Evolutionary conservation across 2,888 invertebrate species (phyloP).

Genomic region (Campopleginae sp.): DNA sequence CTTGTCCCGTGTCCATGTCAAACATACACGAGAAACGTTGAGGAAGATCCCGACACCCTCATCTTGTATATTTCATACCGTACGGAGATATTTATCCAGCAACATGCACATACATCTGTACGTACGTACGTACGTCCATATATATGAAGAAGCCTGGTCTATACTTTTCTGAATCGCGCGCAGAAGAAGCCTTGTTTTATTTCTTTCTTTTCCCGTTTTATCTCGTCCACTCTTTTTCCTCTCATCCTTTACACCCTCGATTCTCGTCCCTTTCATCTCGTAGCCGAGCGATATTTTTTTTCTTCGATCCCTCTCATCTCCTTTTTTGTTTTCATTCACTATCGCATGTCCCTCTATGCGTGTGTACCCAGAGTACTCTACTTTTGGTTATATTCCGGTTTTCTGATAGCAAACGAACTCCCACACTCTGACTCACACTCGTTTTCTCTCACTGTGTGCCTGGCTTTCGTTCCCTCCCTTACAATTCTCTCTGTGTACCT

Average conservation of each 20-base stretch:
- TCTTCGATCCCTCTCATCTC: conserved; percentile 19
- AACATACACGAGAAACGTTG: conserved; percentile 51
- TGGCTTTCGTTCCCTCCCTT: too few relatives aligned
- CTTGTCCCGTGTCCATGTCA: conserved; percentile 55
- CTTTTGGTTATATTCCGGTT: conserved; percentile 42
- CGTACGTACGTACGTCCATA: background rate
- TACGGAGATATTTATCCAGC: conserved; percentile 19
- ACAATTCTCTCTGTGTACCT: conserved; percentile 25
- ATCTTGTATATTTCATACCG: conserved; percentile 45
- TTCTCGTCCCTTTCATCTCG: conserved; percentile 56
- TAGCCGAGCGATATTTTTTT: background rate
- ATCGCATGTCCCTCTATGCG: background rate
- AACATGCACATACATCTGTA: background rate
- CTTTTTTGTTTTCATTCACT: conserved; percentile 12
- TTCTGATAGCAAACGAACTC: conserved; percentile 1
- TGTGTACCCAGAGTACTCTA: conserved; percentile 2
- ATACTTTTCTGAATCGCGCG: conserved; percentile 23
- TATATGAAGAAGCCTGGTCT: conserved; percentile 3
- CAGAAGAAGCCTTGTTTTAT: conserved; percentile 36
- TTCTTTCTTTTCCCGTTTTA: conserved; percentile 44
- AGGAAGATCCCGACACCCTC: conserved; percentile 50
- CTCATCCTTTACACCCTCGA: conserved; percentile 32
- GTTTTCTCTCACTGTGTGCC: background rate
- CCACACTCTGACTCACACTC: background rate
- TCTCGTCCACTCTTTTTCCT: conserved; percentile 51